Evolutionary conservation across 2,888 invertebrate species (phyloP).

Genomic region (Cerastis rubricosa): DNA sequence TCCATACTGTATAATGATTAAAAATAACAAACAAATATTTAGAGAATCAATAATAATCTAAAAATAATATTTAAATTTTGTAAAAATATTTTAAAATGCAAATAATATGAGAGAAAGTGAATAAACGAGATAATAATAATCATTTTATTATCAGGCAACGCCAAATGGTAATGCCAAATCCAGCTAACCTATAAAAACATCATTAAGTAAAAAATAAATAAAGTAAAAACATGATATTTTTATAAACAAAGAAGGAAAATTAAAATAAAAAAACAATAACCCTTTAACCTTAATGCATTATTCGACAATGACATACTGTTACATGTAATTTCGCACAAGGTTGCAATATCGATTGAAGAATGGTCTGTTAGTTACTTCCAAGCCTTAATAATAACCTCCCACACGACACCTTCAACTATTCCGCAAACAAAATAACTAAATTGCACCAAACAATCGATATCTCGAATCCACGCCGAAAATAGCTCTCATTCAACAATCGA

Average conservation of each 20-base stretch:
- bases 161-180: no score
- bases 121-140: no score
- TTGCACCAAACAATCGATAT: slow-evolving; percentile 45
- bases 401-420: slow-evolving; percentile 30
- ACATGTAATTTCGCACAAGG: slow-evolving; percentile 75
- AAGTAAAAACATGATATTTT: slow-evolving; percentile 15
- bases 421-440: slow-evolving; percentile 41
- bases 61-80: no score
- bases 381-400: slow-evolving; percentile 58
- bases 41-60: no score
- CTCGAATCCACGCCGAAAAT: slow-evolving; percentile 47
- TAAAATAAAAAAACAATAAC: slow-evolving; percentile 19
- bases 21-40: background rate
- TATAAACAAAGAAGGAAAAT: slow-evolving; percentile 3
- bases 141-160: no score
- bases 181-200: background rate
- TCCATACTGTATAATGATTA: background rate
- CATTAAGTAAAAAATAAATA: background rate
- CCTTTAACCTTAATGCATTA: slow-evolving; percentile 62
- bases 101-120: no score
- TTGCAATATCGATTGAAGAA: slow-evolving; percentile 80
- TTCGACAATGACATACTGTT: slow-evolving; percentile 66
- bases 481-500: slow-evolving; percentile 61
- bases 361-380: slow-evolving; percentile 45
- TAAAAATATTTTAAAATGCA: no score